Base-by-base conservation (phyloP, 2,113 vertebrate genomes). In the Mirounga angustirostris region DNA sequence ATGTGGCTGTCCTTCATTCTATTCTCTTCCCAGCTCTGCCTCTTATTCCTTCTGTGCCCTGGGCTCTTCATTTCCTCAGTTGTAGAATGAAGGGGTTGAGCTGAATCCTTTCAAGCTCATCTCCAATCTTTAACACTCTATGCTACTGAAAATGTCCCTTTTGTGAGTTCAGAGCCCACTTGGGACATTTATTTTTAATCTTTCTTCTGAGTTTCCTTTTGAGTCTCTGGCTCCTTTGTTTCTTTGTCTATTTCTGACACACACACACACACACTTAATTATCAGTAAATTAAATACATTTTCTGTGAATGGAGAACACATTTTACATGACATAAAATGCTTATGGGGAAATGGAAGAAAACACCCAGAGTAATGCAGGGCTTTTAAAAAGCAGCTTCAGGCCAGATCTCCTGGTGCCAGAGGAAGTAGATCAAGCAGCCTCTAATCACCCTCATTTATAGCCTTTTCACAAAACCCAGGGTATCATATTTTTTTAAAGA, bases 381-480 rank as follows among this genome's bases (percentile, higher is more conserved):
- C 30, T 93, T 97, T 96, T 40, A 43, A 56, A 58, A 43, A 52
- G 26, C 33, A 58, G 46, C 84, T 85, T 94, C n/a, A 91, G 59
- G 80, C 21, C 12, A 82, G 63, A 82, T 59, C 30, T 93, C 65
- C 69, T 94, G 76, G 30, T 84, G n/a, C 69, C 65, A 56, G 74
- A 82, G 85, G 81, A 95, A 91, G 71, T 10, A 26, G 59, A 92
- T 79, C 33, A n/a, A 80, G 67, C 81, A 88, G 18, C 65, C n/a
- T 89, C 33, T 79, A 86, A 80, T 97, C 36, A 81, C 56, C 52
- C 58, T 95, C 73, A 52, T 93, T 95, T 81, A 56, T 19, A 89
- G 59, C 58, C 92, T 86, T 97, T 96, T 93, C 94, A 94, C 63
- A 93, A 80, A 96, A 91, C 61, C 43, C 59, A 46, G 54, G 59